A percentile compares a stretch with the other conserved stretches of the same genome.
Evolutionary conservation across 2,113 vertebrate species (phyloP).

Genomic region (Rhea pennata): DNA sequence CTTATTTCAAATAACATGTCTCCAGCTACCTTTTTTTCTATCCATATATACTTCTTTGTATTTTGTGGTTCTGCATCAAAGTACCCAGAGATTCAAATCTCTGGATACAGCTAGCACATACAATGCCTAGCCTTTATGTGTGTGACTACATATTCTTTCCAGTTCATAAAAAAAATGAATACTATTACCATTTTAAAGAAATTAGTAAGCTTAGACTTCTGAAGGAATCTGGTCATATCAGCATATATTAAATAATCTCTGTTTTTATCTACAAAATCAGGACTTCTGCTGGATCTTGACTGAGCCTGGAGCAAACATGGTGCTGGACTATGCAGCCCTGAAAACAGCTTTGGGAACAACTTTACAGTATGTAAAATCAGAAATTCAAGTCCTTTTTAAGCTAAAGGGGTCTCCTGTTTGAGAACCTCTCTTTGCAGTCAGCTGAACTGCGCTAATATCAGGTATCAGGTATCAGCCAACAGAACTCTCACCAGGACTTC

Average conservation of each 20-base stretch:
- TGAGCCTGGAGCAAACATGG: not conserved
- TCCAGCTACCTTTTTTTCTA: not conserved
- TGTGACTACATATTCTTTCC: not conserved
- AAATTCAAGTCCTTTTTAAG: not conserved
- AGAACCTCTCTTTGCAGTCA: not conserved
- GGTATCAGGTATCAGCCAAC: not conserved
- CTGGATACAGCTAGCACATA: not conserved
- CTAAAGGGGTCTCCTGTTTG: not conserved
- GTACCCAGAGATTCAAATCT: not conserved
- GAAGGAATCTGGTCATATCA: not conserved
- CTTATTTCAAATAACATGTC: not conserved
- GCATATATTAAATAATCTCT: not conserved
- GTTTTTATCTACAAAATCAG: not conserved
- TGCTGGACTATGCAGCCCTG: fast-evolving
- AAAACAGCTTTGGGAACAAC: not conserved
- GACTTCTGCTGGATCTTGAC: not conserved
- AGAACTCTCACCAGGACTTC: not conserved
- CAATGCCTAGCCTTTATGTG: not conserved
- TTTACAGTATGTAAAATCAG: not conserved
- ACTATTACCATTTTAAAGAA: not conserved
- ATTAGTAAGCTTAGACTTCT: not conserved
- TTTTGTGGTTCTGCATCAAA: not conserved
- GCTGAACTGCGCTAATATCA: not conserved
- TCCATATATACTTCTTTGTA: not conserved
- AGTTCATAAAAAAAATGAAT: not conserved